Percentiles rank a stretch among this genome's conserved stretches.
Conservation (phyloP, 2,113 vertebrate genomes). For the Albula glossodonta region DNA sequence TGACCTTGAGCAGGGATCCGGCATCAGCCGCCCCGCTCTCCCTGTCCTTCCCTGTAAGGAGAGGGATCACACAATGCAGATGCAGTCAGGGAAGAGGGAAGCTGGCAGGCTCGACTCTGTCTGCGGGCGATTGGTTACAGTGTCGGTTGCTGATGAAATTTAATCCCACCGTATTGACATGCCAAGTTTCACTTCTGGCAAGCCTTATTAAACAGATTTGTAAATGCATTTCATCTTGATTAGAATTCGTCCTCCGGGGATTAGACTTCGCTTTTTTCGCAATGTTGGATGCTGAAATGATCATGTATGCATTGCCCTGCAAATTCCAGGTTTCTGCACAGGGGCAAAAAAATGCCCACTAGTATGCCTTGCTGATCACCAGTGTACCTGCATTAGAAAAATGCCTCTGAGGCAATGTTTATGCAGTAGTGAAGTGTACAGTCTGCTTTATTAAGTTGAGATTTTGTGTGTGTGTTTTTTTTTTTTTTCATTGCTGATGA, state of each 20-base stretch:
- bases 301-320: slow-evolving; percentile 30
- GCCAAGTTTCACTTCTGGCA: slow-evolving; percentile 75
- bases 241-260: slow-evolving; percentile 68
- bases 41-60: slow-evolving; percentile 61
- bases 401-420: slow-evolving; percentile 37
- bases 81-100: slow-evolving; percentile 54
- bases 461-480: background rate
- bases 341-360: slow-evolving; percentile 51
- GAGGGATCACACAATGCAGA: slow-evolving; percentile 65
- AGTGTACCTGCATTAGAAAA: slow-evolving; percentile 35
- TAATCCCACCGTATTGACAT: slow-evolving; percentile 71
- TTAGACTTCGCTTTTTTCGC: slow-evolving; percentile 38
- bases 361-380: slow-evolving; percentile 56
- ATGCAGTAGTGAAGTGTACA: background rate
- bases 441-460: slow-evolving; percentile 52
- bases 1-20: slow-evolving; percentile 61
- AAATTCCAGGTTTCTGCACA: slow-evolving; percentile 38
- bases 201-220: slow-evolving; percentile 77
- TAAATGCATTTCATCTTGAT: slow-evolving; percentile 76
- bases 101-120: slow-evolving; percentile 64
- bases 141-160: slow-evolving; percentile 73
- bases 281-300: slow-evolving; percentile 47
- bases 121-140: slow-evolving; percentile 74
- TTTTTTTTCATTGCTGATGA: slow-evolving; percentile 9
- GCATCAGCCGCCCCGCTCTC: slow-evolving; percentile 60